phyloP scores from a whole-genome alignment of 2,113 vertebrate species.

The Aptenodytes forsteri region DNA sequence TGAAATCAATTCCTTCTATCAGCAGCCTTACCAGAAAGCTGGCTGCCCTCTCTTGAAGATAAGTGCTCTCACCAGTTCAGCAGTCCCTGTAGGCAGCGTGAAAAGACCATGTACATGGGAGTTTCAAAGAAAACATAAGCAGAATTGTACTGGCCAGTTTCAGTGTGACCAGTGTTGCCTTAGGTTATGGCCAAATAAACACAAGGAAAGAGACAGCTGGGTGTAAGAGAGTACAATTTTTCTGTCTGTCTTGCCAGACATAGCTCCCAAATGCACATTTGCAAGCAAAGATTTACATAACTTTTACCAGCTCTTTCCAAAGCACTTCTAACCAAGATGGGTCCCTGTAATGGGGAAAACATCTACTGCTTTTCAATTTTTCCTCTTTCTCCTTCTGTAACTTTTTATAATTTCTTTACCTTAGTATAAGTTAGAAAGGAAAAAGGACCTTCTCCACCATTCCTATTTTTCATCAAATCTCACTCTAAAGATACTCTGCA shows the following conservation, averaged over 20 bases:
- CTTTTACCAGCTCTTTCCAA: background rate
- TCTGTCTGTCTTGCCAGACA: background rate
- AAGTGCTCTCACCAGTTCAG: background rate
- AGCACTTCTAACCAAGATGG: background rate
- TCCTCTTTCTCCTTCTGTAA: background rate
- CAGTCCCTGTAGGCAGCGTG: background rate
- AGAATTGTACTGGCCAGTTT: background rate
- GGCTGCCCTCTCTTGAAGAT: background rate
- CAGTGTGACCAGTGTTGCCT: background rate
- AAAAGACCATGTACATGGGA: background rate
- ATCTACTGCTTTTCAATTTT: background rate
- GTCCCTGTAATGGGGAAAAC: background rate
- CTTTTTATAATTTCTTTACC: background rate
- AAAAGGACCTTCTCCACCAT: background rate
- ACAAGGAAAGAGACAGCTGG: background rate
- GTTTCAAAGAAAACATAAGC: background rate
- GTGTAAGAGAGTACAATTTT: background rate
- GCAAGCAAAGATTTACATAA: background rate
- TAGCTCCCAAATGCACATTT: background rate
- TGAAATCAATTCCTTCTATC: conserved; percentile 50
- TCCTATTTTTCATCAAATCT: background rate
- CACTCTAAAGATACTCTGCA: background rate
- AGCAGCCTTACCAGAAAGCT: conserved; percentile 12
- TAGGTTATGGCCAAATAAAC: background rate
- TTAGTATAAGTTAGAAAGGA: background rate